Evolutionary conservation across 2,113 vertebrate species (phyloP).

Genomic region (Poeciliopsis turrubarensis): DNA sequence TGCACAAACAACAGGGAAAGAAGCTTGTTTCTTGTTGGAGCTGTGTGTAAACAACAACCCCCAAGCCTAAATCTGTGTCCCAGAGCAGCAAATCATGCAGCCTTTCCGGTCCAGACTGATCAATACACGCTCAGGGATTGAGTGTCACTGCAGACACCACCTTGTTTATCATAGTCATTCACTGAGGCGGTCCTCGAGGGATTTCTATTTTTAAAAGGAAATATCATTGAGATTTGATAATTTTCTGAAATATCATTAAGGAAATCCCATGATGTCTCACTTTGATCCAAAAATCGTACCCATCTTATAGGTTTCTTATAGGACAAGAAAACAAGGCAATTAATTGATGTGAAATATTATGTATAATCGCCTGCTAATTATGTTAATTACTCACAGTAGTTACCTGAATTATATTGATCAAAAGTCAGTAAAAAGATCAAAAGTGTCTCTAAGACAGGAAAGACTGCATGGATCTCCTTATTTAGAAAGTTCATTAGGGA

Average conservation of each 20-base stretch:
- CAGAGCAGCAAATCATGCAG: slow-evolving; percentile 39
- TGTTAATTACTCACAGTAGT: too few species aligned
- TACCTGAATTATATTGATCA: too few species aligned
- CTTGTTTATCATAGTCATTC: slow-evolving; percentile 57
- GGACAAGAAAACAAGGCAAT: not conserved
- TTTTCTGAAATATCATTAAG: slow-evolving; percentile 19
- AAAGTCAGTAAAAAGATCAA: too few species aligned
- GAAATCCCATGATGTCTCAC: not conserved
- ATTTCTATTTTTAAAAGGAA: slow-evolving; percentile 42
- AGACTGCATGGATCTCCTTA: not conserved
- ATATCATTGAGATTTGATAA: slow-evolving; percentile 9
- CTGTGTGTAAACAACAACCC: slow-evolving; percentile 17
- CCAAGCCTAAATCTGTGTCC: slow-evolving; percentile 26
- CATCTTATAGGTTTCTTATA: not conserved
- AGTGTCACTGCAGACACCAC: slow-evolving; percentile 44
- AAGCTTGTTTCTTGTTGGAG: not conserved
- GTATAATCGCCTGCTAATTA: too few species aligned
- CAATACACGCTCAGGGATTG: slow-evolving; percentile 60
- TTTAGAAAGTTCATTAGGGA: not conserved
- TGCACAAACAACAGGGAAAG: slow-evolving; percentile 13
- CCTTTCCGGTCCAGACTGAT: slow-evolving; percentile 60
- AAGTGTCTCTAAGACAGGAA: too few species aligned
- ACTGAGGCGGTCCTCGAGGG: slow-evolving; percentile 33
- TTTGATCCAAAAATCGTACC: not conserved
- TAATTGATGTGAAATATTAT: too few species aligned